phyloP scores from a whole-genome alignment of 1,140 invertebrate genomes.

The Aradophagus sp. region DNA sequence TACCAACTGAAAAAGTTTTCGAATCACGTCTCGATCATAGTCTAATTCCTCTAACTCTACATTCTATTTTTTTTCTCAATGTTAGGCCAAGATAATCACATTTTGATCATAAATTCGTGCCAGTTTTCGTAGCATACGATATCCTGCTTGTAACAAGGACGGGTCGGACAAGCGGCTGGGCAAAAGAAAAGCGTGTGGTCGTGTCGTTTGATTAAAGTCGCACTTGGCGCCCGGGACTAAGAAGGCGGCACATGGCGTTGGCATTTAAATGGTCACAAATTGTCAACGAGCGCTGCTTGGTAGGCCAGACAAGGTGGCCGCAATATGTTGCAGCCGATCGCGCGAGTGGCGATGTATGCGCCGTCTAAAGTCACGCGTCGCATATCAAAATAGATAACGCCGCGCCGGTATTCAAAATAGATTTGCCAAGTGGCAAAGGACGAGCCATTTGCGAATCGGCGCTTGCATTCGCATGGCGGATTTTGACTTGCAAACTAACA shows the following conservation, averaged over 20 bases:
- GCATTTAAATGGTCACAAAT: slow-evolving; percentile 49
- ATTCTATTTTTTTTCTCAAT: no score
- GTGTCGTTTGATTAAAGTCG: slow-evolving; percentile 23
- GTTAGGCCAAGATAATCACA: no score
- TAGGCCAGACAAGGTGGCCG: slow-evolving; percentile 29
- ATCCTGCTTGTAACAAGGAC: no score
- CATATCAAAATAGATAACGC: slow-evolving; percentile 58
- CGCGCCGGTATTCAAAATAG: slow-evolving; percentile 31
- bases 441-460: slow-evolving; percentile 19
- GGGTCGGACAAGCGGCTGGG: no score
- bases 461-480: slow-evolving; percentile 19
- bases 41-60: no score
- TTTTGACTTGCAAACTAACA: slow-evolving; percentile 45
- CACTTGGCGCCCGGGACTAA: slow-evolving; percentile 7
- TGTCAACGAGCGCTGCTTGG: slow-evolving; percentile 34
- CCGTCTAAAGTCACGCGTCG: slow-evolving; percentile 38
- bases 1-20: no score
- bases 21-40: no score
- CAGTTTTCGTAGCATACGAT: no score
- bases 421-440: slow-evolving; percentile 25
- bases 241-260: slow-evolving; percentile 21
- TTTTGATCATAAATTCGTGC: no score
- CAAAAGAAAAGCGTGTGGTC: slow-evolving; percentile 11
- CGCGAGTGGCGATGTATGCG: slow-evolving; percentile 52
- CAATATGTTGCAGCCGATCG: slow-evolving; percentile 48